phyloP scores from a whole-genome alignment of 2,797 vertebrate genomes.

The Sebastes vulpes region DNA sequence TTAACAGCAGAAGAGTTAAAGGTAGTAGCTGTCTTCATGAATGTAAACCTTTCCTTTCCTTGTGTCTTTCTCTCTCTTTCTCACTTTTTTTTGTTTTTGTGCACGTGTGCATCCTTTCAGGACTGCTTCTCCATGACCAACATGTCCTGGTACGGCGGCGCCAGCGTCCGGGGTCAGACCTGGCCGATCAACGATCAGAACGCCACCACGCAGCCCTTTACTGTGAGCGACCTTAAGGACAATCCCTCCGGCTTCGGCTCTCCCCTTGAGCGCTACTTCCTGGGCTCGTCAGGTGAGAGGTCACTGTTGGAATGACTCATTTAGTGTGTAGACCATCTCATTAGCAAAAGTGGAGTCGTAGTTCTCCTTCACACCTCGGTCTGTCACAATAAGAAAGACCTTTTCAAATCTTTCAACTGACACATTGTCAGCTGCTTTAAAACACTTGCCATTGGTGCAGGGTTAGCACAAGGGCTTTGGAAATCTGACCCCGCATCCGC shows the following conservation, averaged over 20 bases:
- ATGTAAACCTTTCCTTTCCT: background rate
- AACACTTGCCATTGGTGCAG: slow-evolving; percentile 11
- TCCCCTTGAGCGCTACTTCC: slow-evolving; percentile 90
- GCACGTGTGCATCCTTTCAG: slow-evolving; percentile 66
- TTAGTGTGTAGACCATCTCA: background rate
- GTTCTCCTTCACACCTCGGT: background rate
- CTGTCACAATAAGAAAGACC: background rate
- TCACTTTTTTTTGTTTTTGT: background rate
- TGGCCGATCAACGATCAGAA: slow-evolving; percentile 91
- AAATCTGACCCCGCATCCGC: slow-evolving; percentile 53
- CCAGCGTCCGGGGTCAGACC: slow-evolving; percentile 83
- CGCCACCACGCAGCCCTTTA: slow-evolving; percentile 86
- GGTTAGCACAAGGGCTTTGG: slow-evolving; percentile 40
- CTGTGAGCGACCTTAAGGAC: slow-evolving; percentile 84
- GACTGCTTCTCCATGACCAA: slow-evolving; percentile 95
- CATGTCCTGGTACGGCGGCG: slow-evolving; percentile 93
- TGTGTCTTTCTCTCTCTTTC: background rate
- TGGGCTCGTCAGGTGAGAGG: slow-evolving; percentile 91
- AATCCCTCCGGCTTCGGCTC: slow-evolving; percentile 89
- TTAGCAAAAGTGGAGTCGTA: background rate
- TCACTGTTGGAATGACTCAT: background rate
- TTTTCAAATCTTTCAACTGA: slow-evolving; percentile 22
- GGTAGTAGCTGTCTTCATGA: background rate
- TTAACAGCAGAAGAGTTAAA: no score
- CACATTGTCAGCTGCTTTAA: slow-evolving; percentile 45